Conservation (phyloP, 1,140 invertebrate species). For the Tetramorium alpestre region DNA sequence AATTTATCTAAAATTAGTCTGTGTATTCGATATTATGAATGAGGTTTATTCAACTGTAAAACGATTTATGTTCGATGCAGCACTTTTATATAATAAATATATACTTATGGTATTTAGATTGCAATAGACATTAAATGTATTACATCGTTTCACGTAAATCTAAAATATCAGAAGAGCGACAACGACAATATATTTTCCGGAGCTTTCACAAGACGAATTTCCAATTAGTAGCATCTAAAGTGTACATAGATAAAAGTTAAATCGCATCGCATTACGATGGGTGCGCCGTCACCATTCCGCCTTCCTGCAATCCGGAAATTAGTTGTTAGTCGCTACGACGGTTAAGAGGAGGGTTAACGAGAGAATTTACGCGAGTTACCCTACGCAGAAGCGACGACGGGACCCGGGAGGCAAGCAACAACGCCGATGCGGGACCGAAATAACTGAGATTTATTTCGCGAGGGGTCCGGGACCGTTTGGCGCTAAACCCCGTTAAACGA, state of each 20-base stretch:
- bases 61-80: background rate
- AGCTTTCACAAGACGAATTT: background rate
- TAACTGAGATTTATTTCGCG: slow-evolving; percentile 78
- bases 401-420: slow-evolving; percentile 12
- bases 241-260: slow-evolving; percentile 3
- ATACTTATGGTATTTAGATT: background rate
- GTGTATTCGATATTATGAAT: background rate
- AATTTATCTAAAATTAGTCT: background rate
- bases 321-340: slow-evolving; percentile 22
- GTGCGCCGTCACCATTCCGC: background rate
- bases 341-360: slow-evolving; percentile 61
- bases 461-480: slow-evolving; percentile 59
- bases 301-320: slow-evolving; percentile 47
- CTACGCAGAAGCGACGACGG: slow-evolving; percentile 46
- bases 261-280: background rate
- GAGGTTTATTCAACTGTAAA: background rate
- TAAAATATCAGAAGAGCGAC: background rate
- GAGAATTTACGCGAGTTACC: slow-evolving; percentile 67
- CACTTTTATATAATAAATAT: background rate
- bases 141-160: background rate
- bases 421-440: slow-evolving; percentile 71
- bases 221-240: background rate
- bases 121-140: background rate
- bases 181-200: background rate
- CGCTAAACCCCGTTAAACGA: slow-evolving; percentile 76